Conservation (phyloP, 1,140 invertebrate species). For the Lepidurus couesii region DNA sequence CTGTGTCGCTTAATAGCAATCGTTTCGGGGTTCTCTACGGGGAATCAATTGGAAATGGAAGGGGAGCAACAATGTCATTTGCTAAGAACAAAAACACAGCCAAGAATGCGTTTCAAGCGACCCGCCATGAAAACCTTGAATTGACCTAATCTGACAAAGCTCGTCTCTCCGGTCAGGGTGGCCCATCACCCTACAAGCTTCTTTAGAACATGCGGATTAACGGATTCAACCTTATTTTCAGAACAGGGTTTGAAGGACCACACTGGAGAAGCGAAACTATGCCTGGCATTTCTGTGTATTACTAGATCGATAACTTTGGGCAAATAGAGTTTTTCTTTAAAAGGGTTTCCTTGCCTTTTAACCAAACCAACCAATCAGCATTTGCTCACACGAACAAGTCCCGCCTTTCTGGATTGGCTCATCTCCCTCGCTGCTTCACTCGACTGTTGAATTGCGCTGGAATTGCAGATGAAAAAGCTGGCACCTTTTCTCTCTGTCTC, state of each 20-base stretch:
- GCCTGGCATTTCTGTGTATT: not conserved
- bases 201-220: conserved; percentile 11
- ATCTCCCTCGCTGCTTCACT: no score
- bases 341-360: no score
- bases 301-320: not conserved
- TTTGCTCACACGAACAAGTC: no score
- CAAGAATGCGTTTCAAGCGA: conserved; percentile 1
- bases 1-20: not conserved
- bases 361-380: no score
- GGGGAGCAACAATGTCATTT: not conserved
- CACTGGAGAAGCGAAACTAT: not conserved
- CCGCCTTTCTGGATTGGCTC: no score
- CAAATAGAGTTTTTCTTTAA: not conserved
- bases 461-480: no score
- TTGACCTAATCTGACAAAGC: conserved; percentile 14
- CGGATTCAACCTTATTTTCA: not conserved
- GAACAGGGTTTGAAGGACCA: not conserved
- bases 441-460: no score
- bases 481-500: no score
- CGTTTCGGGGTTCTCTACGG: not conserved
- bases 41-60: not conserved
- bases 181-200: conserved; percentile 12
- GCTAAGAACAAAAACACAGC: not conserved
- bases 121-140: conserved; percentile 14
- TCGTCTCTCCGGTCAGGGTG: not conserved